Conservation (phyloP, 2,113 vertebrate genomes). For the Pionites leucogaster region DNA sequence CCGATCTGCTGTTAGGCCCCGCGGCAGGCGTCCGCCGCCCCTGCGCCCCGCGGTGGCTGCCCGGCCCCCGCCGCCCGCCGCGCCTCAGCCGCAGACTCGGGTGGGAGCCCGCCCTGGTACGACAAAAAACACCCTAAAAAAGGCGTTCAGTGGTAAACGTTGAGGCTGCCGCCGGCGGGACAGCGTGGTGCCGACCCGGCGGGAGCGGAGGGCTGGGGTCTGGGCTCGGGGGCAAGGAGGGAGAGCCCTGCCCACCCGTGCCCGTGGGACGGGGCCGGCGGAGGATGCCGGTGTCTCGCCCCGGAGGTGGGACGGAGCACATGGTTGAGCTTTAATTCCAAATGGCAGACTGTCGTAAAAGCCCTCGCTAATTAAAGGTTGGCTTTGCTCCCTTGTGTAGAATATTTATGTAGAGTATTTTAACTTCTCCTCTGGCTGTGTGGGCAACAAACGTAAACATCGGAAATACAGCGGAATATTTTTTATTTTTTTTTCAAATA, state of each 20-base stretch:
- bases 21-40: background rate
- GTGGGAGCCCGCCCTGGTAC: background rate
- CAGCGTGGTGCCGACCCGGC: background rate
- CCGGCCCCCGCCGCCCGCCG: background rate
- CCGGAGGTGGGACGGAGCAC: conserved; percentile 30
- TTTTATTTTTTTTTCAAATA: background rate
- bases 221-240: background rate
- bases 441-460: background rate
- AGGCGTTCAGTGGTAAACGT: background rate
- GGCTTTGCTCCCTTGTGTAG: background rate
- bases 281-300: background rate
- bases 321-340: conserved; percentile 47
- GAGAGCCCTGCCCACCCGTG: background rate
- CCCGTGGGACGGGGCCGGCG: background rate
- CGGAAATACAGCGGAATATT: background rate
- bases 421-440: background rate
- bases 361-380: background rate
- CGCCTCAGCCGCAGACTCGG: background rate
- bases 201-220: background rate
- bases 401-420: conserved; percentile 4
- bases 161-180: background rate
- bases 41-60: background rate
- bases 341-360: conserved; percentile 40
- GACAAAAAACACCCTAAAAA: background rate
- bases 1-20: too few relatives aligned